Percentiles rank a stretch among this genome's conserved stretches.
Evolutionary conservation across 2,797 vertebrate species (phyloP).

Genomic region (Odontamblyopus rebecca): DNA sequence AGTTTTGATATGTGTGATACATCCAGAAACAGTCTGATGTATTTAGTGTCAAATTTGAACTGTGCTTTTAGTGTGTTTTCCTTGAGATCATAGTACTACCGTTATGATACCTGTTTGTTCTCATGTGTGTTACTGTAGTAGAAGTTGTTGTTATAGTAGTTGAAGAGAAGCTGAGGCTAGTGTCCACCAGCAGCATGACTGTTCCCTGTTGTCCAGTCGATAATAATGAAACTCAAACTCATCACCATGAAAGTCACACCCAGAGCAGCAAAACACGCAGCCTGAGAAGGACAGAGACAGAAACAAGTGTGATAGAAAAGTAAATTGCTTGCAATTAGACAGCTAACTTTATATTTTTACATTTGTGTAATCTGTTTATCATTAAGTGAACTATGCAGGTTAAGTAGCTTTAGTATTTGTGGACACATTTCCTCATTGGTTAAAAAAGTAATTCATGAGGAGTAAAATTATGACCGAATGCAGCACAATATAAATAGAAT

Average conservation of each 20-base stretch:
- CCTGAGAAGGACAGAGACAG: conserved; percentile 68
- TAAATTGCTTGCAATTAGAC: background rate
- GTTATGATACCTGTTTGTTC: conserved; percentile 24
- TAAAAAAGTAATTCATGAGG: background rate
- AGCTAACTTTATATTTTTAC: too few relatives aligned
- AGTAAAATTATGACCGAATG: background rate
- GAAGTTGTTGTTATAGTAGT: background rate
- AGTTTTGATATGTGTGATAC: conserved; percentile 20
- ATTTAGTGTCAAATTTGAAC: conserved; percentile 16
- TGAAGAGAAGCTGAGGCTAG: conserved; percentile 67
- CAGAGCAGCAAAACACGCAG: conserved; percentile 87
- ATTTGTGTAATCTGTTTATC: too few relatives aligned
- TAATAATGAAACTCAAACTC: conserved; percentile 97
- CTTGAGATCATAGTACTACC: conserved; percentile 28
- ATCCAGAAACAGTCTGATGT: background rate
- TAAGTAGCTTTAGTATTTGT: too few relatives aligned
- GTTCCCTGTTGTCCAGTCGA: conserved; percentile 86
- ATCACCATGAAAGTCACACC: conserved; percentile 95
- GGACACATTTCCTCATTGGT: too few relatives aligned
- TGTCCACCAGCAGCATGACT: conserved; percentile 82
- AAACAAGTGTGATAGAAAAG: background rate
- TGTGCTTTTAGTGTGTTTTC: conserved; percentile 31
- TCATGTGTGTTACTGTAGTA: background rate
- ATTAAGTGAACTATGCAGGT: too few relatives aligned
- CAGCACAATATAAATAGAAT: background rate